Base-by-base conservation (phyloP, 2,888 invertebrate genomes). In the Sacculina carcini region DNA sequence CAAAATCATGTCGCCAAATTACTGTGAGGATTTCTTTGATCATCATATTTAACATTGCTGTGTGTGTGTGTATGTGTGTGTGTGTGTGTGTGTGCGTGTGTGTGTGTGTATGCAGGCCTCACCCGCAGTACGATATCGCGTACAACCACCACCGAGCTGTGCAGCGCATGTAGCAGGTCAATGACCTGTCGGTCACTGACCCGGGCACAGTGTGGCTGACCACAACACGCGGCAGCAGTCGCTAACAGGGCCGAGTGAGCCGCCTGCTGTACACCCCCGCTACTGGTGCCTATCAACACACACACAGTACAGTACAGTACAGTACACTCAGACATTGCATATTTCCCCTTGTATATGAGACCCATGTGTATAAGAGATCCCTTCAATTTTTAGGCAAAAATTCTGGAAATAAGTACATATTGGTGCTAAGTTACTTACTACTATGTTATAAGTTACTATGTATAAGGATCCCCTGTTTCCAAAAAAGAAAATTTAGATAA, bases 241-340 rank as follows among this genome's bases (percentile, higher is more conserved):
- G 84, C 83, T 54, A 85, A 66, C 51, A 90, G 68, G n/a, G 83
- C 79, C 31, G 76, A 73, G 23, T 78, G 76, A 32, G 84, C 80
- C 60, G 79, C 75, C 7, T 79, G 76, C 64, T 86, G 84, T 28
- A 79, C 71, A 52, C 78, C 71, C 0, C 79, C 81, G 31, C 68
- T 68, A 16, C 76, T 74, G 42, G 66, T 70, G 59, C 73, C 75
- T 74, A 63, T 49, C 58, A 58, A 21, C 7, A 28, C 19, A 21
- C 44, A 24, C 19, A 40, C 28, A 19, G 46, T 21, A 36, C 24
- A 19, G 39, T 24, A 42, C 7, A n/a, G n/a, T n/a, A n/a, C n/a
- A n/a, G n/a, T n/a, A n/a, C n/a, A n/a, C n/a, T n/a, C n/a, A n/a
- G n/a, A n/a, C n/a, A n/a, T n/a, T n/a, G n/a, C n/a, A n/a, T n/a